phyloP scores from a whole-genome alignment of 2,113 vertebrate genomes.

The Mobula birostris region DNA sequence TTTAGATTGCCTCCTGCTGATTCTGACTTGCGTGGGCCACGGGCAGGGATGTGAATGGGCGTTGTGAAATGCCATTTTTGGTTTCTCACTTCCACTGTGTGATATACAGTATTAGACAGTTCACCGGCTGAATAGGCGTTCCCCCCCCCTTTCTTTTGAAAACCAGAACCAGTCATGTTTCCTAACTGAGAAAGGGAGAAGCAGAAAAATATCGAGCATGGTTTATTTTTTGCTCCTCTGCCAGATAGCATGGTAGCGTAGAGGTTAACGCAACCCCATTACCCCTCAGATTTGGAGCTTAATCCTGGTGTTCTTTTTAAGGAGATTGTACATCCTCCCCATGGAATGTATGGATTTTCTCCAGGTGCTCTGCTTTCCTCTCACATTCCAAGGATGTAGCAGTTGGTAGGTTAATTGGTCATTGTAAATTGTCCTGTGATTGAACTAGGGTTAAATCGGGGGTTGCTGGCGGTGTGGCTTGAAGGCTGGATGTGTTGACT shows the following conservation, averaged over 20 bases:
- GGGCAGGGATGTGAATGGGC: constrained; percentile 9
- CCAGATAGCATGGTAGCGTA: background rate
- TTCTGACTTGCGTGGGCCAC: constrained; percentile 19
- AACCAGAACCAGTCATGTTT: background rate
- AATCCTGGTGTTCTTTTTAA: no score
- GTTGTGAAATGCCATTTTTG: constrained; percentile 20
- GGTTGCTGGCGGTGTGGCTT: no score
- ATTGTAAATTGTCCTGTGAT: no score
- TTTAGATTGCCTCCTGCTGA: background rate
- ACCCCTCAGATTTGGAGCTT: no score
- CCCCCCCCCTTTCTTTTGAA: background rate
- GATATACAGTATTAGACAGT: background rate
- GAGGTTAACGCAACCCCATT: no score
- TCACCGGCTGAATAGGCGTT: background rate
- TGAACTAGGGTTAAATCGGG: no score
- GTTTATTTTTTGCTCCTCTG: background rate
- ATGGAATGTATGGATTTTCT: no score
- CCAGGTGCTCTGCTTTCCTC: no score
- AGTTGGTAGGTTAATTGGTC: no score
- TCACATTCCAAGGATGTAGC: no score
- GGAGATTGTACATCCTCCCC: no score
- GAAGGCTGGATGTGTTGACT: no score
- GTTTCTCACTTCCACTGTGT: constrained; percentile 17
- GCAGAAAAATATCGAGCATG: background rate
- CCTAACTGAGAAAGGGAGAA: background rate